Conservation (phyloP, 2,113 vertebrate species). For the Pseudonaja textilis region DNA sequence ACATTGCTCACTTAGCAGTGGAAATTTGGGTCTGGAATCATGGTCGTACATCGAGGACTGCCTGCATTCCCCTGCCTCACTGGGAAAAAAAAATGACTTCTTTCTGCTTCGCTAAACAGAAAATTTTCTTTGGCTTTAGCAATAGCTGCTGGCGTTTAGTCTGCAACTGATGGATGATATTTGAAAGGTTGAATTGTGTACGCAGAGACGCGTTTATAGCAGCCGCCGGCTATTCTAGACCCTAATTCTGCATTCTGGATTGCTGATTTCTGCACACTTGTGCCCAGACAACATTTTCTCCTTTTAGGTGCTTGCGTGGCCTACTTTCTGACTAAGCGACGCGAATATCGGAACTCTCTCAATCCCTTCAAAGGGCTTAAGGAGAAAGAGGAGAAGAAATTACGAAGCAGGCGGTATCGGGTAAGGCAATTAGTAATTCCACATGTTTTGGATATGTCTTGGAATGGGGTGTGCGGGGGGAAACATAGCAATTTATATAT, state of each 20-base stretch:
- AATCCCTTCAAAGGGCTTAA: constrained; percentile 72
- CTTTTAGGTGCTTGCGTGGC: constrained; percentile 69
- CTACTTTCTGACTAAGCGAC: constrained; percentile 73
- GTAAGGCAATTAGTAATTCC: constrained; percentile 39
- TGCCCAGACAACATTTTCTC: not conserved
- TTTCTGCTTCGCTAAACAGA: not conserved
- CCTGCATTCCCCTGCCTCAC: not conserved
- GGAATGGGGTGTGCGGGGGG: no score
- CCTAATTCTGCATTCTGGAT: not conserved
- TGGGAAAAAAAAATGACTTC: not conserved
- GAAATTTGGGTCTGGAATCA: not conserved
- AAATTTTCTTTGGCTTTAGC: not conserved
- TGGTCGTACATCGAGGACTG: not conserved
- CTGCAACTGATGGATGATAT: not conserved
- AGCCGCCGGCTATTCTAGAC: not conserved
- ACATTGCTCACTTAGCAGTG: not conserved
- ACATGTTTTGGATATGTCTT: not conserved
- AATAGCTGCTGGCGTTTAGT: not conserved
- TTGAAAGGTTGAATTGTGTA: not conserved
- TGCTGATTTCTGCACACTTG: not conserved
- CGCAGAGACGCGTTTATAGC: not conserved
- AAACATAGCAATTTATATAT: not conserved
- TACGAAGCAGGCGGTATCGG: constrained; percentile 70
- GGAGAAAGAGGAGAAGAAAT: constrained; percentile 73
- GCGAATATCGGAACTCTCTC: constrained; percentile 71